phyloP scores from a whole-genome alignment of 1,140 invertebrate species.

The Dendrolimus punctatus region DNA sequence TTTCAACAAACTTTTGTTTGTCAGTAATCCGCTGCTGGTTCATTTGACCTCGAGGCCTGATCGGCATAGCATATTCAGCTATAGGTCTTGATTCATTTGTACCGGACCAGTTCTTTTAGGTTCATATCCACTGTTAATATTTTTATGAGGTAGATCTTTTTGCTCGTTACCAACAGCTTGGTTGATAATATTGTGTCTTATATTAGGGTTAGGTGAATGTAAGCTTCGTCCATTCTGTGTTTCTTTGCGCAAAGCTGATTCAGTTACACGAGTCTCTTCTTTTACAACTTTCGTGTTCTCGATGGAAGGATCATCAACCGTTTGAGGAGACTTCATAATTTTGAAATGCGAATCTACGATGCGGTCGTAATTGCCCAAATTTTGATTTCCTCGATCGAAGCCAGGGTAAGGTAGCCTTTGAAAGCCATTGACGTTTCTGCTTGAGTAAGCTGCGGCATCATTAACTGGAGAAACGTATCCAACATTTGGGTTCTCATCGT shows the following conservation, averaged over 20 bases:
- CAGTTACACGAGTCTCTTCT: neutral
- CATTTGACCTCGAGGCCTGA: neutral
- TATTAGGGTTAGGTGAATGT: neutral
- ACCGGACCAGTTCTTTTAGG: too few relatives aligned
- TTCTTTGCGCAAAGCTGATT: neutral
- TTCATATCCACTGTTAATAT: too few relatives aligned
- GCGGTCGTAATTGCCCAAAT: conserved; percentile 24
- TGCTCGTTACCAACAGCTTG: neutral
- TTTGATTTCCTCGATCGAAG: conserved; percentile 19
- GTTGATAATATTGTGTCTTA: neutral
- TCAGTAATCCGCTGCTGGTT: conserved; percentile 1
- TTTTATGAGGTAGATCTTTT: neutral
- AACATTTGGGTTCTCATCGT: conserved; percentile 27
- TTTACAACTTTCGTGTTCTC: neutral
- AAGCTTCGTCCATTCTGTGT: too few relatives aligned
- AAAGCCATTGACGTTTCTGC: conserved; percentile 15
- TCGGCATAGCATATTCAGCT: neutral
- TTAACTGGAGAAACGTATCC: conserved; percentile 20
- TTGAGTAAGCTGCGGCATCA: conserved; percentile 14
- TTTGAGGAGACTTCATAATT: conserved; percentile 19
- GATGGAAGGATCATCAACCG: neutral
- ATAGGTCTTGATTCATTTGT: too few relatives aligned
- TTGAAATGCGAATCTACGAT: conserved; percentile 32
- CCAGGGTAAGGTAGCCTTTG: conserved; percentile 29
- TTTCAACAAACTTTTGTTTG: conserved; percentile 16